Conservation (phyloP, 37 sponge, comb jelly and placozoan species). For the Tethya wilhelma region DNA sequence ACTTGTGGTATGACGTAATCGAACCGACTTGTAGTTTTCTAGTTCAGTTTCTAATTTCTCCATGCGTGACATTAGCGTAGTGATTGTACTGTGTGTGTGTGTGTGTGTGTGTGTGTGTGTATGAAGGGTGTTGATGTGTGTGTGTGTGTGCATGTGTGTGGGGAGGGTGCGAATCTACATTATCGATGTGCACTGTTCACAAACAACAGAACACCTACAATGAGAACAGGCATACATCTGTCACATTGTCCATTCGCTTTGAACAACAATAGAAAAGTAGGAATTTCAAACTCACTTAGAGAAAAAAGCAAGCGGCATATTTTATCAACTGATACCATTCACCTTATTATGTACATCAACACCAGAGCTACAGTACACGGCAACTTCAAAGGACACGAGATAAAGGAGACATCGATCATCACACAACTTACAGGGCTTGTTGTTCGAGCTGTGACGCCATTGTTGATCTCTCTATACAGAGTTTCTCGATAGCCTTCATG, state of each 20-base stretch:
- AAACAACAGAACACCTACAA: too few species aligned
- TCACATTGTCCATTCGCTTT: too few species aligned
- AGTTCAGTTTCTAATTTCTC: conserved; percentile 62
- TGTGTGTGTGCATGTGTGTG: not conserved
- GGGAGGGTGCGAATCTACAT: too few species aligned
- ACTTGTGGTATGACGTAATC: conserved; percentile 15
- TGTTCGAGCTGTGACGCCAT: conserved; percentile 58
- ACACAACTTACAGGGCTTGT: conserved; percentile 50
- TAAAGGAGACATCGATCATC: not conserved
- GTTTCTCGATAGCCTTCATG: conserved; percentile 45
- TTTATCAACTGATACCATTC: too few species aligned
- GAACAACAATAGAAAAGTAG: not conserved
- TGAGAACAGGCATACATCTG: too few species aligned
- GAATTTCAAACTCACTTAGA: not conserved
- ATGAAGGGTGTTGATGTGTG: not conserved
- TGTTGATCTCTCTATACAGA: conserved; percentile 36
- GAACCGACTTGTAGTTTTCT: conserved; percentile 24
- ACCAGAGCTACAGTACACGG: not conserved
- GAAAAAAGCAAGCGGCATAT: too few species aligned
- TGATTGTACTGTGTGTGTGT: conserved; percentile 47
- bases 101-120: not conserved
- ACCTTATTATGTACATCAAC: too few species aligned
- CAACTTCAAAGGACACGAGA: not conserved
- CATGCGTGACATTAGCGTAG: conserved; percentile 65
- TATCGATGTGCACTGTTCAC: too few species aligned